Evolutionary conservation across 1,140 invertebrate species (phyloP).

Genomic region (Cotesia glomerata): DNA sequence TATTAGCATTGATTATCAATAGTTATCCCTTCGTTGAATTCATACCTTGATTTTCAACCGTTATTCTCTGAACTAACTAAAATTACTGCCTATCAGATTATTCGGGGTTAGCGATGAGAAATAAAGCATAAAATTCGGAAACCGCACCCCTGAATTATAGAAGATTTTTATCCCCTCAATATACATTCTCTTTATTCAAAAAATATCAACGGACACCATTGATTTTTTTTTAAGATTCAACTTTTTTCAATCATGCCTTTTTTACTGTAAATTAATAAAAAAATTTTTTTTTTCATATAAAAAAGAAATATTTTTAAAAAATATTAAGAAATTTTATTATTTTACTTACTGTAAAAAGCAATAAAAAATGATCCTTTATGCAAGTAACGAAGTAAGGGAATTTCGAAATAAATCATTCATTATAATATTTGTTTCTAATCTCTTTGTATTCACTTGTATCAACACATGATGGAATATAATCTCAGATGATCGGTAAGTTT

Average conservation of each 20-base stretch:
- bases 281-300: neutral
- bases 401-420: neutral
- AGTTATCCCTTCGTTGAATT: too few relatives aligned
- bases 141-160: neutral
- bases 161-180: neutral
- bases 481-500: neutral
- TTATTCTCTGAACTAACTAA: neutral
- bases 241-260: neutral
- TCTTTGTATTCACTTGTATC: neutral
- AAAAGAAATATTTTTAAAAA: neutral
- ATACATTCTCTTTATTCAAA: neutral
- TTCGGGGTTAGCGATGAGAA: neutral
- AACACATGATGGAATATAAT: constrained; percentile 1
- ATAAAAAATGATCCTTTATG: neutral
- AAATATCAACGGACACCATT: neutral
- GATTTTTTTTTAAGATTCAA: neutral
- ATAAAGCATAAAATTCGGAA: constrained; percentile 3
- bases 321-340: neutral
- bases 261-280: neutral
- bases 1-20: too few relatives aligned
- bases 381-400: neutral
- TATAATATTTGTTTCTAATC: neutral
- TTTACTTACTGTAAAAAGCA: neutral
- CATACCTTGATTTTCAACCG: neutral
- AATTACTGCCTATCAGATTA: neutral